phyloP scores from a whole-genome alignment of 2,113 vertebrate species.

The Oxyura jamaicensis region DNA sequence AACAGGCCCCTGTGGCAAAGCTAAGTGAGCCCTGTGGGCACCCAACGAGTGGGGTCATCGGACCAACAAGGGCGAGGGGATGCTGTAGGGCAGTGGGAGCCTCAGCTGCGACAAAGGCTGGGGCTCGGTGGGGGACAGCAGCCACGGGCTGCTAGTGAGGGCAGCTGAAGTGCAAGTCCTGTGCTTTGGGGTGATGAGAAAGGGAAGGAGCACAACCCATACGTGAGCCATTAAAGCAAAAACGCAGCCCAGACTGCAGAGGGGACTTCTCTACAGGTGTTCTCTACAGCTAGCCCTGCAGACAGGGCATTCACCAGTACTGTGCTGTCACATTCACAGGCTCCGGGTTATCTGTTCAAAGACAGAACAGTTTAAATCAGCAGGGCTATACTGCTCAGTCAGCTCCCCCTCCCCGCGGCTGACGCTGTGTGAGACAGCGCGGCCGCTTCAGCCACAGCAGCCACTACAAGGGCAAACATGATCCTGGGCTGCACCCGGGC shows the following conservation, averaged over 20 bases:
- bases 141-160: not conserved
- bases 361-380: not conserved
- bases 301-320: not conserved
- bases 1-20: not conserved
- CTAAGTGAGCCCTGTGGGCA: not conserved
- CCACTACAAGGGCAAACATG: not conserved
- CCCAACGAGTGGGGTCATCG: not conserved
- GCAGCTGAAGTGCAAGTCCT: not conserved
- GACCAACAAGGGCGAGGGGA: not conserved
- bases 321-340: not conserved
- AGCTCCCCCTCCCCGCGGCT: not conserved
- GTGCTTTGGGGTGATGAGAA: accelerated
- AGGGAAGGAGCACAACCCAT: not conserved
- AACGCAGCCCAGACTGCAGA: not conserved
- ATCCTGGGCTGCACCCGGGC: not conserved
- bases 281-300: not conserved
- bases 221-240: not conserved
- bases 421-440: not conserved
- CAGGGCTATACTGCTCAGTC: not conserved
- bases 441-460: not conserved
- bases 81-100: accelerated
- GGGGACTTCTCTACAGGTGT: not conserved
- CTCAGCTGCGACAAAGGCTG: not conserved
- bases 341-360: not conserved
- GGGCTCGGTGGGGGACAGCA: not conserved